These are phyloP conservation scores for Petromus typicus DNA, from an alignment of 2,113 vertebrate genomes.

Conservation along the genomic window DNA sequence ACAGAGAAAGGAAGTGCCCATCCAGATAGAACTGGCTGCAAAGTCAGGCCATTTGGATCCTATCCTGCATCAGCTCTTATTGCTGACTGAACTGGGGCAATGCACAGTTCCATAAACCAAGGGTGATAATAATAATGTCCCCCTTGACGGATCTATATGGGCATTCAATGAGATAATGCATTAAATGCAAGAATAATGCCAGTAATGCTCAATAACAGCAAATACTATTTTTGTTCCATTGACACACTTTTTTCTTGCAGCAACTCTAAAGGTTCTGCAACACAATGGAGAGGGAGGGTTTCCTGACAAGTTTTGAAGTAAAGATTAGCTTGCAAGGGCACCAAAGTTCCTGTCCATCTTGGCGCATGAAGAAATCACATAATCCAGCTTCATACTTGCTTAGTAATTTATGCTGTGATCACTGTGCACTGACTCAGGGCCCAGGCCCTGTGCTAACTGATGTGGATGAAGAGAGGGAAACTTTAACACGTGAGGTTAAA, in stretches of 20 bases:
- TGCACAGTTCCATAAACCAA: neutral
- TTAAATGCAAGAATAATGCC: neutral
- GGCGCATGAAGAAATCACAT: neutral
- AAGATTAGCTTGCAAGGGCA: neutral
- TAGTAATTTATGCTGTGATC: neutral
- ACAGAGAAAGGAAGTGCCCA: neutral
- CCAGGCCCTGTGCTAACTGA: neutral
- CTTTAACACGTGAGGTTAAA: neutral
- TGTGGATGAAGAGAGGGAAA: neutral
- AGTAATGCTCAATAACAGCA: neutral
- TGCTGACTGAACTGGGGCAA: neutral
- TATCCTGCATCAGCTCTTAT: neutral
- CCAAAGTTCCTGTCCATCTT: neutral
- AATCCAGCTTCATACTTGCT: neutral
- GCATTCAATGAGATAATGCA: neutral
- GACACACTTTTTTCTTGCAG: neutral
- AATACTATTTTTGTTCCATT: neutral
- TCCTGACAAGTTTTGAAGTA: conserved; percentile 16
- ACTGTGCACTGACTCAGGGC: neutral
- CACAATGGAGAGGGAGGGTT: neutral
- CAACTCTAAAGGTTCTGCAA: neutral
- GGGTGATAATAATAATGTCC: neutral
- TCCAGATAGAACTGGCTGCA: neutral
- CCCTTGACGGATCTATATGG: neutral
- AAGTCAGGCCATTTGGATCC: neutral